Percentiles rank a stretch among this genome's conserved stretches.
phyloP scores from a whole-genome alignment of 2,888 invertebrate genomes.

The Antheraea assamensis region DNA sequence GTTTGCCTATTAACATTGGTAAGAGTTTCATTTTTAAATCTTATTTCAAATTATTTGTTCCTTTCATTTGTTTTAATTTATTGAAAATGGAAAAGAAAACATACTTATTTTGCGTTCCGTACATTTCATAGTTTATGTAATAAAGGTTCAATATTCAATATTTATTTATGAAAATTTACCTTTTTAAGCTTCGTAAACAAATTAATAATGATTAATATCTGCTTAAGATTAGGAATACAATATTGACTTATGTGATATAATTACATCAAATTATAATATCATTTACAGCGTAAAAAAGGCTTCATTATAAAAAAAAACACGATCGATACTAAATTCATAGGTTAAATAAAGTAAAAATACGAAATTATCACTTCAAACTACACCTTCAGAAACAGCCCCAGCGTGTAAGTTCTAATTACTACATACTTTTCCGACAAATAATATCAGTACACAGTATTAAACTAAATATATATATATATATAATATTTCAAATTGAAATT shows the following conservation, averaged over 20 bases:
- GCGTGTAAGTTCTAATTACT: background rate
- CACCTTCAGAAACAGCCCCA: background rate
- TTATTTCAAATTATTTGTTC: background rate
- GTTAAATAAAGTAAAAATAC: background rate
- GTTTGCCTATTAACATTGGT: background rate
- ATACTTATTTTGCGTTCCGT: background rate
- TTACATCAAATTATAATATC: too few species aligned
- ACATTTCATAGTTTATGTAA: too few species aligned
- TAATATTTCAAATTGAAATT: background rate
- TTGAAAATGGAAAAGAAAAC: background rate
- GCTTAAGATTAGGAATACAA: too few species aligned
- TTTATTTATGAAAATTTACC: background rate
- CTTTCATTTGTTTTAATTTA: background rate
- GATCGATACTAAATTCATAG: background rate
- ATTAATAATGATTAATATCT: too few species aligned
- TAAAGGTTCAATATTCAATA: background rate
- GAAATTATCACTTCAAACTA: background rate
- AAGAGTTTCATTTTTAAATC: background rate
- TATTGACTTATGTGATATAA: too few species aligned
- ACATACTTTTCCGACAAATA: background rate
- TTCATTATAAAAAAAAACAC: background rate
- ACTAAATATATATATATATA: conserved; percentile 4
- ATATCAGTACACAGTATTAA: background rate
- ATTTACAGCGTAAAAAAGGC: too few species aligned
- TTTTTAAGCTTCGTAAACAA: too few species aligned